Base-by-base conservation (phyloP, 2,888 invertebrate genomes). In the Papilio elwesi region DNA sequence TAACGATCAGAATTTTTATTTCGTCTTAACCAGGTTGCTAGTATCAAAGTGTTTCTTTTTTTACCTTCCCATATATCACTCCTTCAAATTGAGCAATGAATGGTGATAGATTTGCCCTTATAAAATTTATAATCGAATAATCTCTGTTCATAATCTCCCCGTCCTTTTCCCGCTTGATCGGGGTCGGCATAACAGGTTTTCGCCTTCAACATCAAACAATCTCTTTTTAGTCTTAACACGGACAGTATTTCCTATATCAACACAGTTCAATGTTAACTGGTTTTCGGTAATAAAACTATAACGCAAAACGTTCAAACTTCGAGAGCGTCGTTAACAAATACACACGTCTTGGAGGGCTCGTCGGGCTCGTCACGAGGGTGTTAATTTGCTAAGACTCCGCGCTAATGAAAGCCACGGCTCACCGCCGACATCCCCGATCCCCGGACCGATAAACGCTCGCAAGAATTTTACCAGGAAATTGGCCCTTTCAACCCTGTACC, bases 331-430 rank as follows among this genome's bases (percentile, higher is more conserved):
- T 64, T 70, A 70, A 70, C 70, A 64, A 70, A 70, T 70, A 70
- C 64, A 64, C 79, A 76, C 71, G 78, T 79, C 79, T 80, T 71
- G 77, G 71, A 76, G 76, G 77, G 62, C 55, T 53, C 77, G 76
- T 76, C 73, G 80, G 81, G 81, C 81, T 81, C 85, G 86, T 86
- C 86, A 86, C 83, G 82, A 88, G 91, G 91, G 93, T 90, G 92
- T 90, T 92, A 92, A 92, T 92, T 92, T 91, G 91, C 89, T 87
- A 88, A 90, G 90, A 85, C 87, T 86, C 85, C 81, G 83, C 85
- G 86, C 89, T 93, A 92, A 92, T 92, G 92, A 92, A 92, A 91
- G 89, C 86, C 81, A 83, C 88, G 90, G 87, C 90, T 90, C 88
- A 88, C 87, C 87, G 87, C 85, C 83, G 87, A 88, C 89, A 85